A percentile compares a stretch with the other conserved stretches of the same genome.
phyloP scores from a whole-genome alignment of 2,888 invertebrate genomes.

The Scaptomyza polygonia region DNA sequence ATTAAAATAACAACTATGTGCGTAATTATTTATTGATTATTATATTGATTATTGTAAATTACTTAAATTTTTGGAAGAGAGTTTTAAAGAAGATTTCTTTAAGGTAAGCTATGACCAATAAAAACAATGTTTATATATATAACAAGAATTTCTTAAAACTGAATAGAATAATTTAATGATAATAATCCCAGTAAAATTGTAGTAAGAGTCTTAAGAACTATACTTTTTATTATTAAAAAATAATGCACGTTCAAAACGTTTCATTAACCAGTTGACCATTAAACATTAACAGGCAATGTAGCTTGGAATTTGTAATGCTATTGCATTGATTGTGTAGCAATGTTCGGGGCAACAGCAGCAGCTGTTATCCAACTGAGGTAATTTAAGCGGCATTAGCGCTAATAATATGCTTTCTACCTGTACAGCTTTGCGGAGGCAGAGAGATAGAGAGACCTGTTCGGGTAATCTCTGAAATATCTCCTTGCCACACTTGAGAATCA shows the following conservation, averaged over 20 bases:
- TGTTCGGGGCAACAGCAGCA: conserved; percentile 25
- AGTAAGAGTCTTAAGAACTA: no score
- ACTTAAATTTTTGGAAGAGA: not conserved
- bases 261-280: conserved; percentile 7
- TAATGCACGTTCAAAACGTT: conserved; percentile 22
- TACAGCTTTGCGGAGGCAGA: not conserved
- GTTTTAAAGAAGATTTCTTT: not conserved
- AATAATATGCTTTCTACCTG: conserved; percentile 63
- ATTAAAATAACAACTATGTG: not conserved
- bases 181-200: no score
- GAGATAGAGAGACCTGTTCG: conserved; percentile 6
- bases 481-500: conserved; percentile 56
- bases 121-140: no score
- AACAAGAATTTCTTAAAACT: no score
- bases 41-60: no score
- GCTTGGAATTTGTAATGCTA: conserved; percentile 49
- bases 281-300: conserved; percentile 41
- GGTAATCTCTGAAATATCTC: conserved; percentile 53
- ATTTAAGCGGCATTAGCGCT: conserved; percentile 65
- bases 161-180: no score
- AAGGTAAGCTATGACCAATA: no score
- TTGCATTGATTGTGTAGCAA: conserved; percentile 14
- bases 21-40: conserved; percentile 4
- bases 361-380: conserved; percentile 57
- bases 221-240: not conserved